Conservation (phyloP, 2,113 vertebrate species). For the Pachyramphus minor region DNA sequence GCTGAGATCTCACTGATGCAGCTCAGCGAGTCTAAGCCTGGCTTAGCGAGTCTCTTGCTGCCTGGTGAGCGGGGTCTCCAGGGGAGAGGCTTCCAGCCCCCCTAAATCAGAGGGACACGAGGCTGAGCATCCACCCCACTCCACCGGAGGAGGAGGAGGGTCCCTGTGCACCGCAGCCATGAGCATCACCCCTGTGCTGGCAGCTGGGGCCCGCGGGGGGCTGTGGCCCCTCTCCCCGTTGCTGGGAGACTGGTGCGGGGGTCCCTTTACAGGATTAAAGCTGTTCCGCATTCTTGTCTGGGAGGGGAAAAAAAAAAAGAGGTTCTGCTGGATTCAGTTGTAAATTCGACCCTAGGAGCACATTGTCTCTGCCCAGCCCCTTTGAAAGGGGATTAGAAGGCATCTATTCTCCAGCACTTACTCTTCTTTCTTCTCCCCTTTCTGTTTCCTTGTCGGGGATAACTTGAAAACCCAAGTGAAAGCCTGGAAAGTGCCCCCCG, state of each 20-base stretch:
- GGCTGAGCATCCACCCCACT: fast-evolving
- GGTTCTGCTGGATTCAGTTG: slow-evolving; percentile 62
- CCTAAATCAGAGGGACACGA: fast-evolving
- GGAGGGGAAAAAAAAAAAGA: slow-evolving; percentile 21
- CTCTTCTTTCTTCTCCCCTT: slow-evolving; percentile 48
- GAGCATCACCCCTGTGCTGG: neutral
- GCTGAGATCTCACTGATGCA: neutral
- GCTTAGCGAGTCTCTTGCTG: neutral
- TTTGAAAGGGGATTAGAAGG: slow-evolving; percentile 73
- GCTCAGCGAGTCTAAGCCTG: neutral
- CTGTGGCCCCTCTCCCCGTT: slow-evolving; percentile 42
- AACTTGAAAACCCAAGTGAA: neutral
- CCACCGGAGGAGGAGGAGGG: neutral
- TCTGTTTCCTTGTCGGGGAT: neutral
- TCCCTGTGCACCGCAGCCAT: fast-evolving
- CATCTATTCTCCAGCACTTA: slow-evolving; percentile 19
- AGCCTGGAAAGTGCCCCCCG: neutral
- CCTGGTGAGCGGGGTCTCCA: neutral
- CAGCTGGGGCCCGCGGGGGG: neutral
- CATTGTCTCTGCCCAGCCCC: slow-evolving; percentile 65
- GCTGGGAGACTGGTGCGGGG: slow-evolving; percentile 60
- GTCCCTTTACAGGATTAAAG: slow-evolving; percentile 64
- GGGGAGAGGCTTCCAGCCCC: fast-evolving
- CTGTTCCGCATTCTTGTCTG: slow-evolving; percentile 75
- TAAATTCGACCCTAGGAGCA: slow-evolving; percentile 62